Conservation (phyloP, 2,888 invertebrate species). For the Orthosia cruda region DNA sequence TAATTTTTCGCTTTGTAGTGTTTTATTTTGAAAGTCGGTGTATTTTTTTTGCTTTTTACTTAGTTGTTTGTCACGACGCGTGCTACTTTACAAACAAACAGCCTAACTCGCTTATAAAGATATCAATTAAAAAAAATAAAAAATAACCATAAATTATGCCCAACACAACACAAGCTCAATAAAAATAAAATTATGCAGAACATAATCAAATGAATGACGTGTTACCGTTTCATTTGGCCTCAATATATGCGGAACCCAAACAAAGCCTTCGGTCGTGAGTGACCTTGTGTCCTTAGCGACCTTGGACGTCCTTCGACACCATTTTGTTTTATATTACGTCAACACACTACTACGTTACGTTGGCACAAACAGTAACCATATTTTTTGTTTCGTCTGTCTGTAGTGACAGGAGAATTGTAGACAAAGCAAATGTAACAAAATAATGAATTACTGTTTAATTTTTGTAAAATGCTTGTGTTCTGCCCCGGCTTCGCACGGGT, state of each 20-base stretch:
- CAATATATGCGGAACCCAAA: constrained; percentile 30
- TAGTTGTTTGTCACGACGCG: no score
- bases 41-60: no score
- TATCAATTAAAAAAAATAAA: background rate
- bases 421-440: background rate
- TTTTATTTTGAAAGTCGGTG: no score
- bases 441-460: background rate
- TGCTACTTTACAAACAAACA: no score
- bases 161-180: background rate
- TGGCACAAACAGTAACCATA: constrained; percentile 9
- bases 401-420: background rate
- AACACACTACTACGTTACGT: constrained; percentile 9
- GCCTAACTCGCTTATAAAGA: background rate
- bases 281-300: constrained; percentile 40
- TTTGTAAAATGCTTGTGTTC: background rate
- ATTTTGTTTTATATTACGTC: constrained; percentile 45
- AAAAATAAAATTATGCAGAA: constrained; percentile 18
- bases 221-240: constrained; percentile 15
- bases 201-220: constrained; percentile 18
- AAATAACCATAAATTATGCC: background rate
- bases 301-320: constrained; percentile 45
- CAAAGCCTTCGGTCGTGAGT: constrained; percentile 22
- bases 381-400: constrained; percentile 6
- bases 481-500: no score
- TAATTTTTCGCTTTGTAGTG: no score